Base-by-base conservation (phyloP, 1,140 invertebrate genomes). In the Dinoponera quadriceps region DNA sequence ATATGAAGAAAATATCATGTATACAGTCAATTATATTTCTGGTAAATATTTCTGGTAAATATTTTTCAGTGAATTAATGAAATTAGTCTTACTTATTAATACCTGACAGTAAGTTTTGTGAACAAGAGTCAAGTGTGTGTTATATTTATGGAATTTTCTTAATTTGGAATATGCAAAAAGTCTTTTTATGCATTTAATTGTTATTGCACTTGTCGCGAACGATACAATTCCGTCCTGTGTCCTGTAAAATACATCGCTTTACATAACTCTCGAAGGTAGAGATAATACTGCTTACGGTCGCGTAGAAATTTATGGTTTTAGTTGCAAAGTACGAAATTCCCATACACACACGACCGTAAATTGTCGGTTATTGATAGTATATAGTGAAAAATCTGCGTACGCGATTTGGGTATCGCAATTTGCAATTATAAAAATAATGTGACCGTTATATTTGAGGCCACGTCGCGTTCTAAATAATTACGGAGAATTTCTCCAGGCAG, bases 301-400 rank as follows among this genome's bases (percentile, higher is more conserved):
- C n/a, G 44, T 25, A 18, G 7, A 68, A 68, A 68, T 71, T 71
- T 71, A 55, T 33, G 0, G 5, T 5, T 55, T 22, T 69, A 54
- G 18, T 71, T 29, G 7, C 3, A 33, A 33, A 29, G 18, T 54
- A 9, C 29, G 38, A 44, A 44, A 44, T 44, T 33, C 0, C 7
- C 11, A 51, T 69, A 69, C 33, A 54, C 51, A 5, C 16, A 16
- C 3, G 2, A 69, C 7, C 38, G 38, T 44, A 54, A 29, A 27
- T n/a, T n/a, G 16, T 51, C 20, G 51, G 54, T 55, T 71, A 55
- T 71, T 55, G 54, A 3, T 71, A 11, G 20, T 16, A 51, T 16
- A 51, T 51, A 68, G 18, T 18, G 7, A 9, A 22, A 71, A 55
- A 4, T 71, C 1, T 44, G 11, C 4, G 38, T 33, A 33, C 38